phyloP scores from a whole-genome alignment of 2,797 vertebrate species.

The Enteromius thamalakanensis region DNA sequence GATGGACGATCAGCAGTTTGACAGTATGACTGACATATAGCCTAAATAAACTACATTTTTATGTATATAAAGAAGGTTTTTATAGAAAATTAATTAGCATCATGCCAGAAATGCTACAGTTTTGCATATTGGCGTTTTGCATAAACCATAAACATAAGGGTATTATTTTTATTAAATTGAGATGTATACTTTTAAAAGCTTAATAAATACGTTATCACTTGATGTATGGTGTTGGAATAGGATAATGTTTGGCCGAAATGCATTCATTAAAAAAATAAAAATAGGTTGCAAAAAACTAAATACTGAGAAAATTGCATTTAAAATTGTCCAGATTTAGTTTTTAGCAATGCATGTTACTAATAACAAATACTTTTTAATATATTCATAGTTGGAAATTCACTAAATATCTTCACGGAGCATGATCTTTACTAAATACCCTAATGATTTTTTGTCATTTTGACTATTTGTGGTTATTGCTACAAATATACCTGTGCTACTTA shows the following conservation, averaged over 20 bases:
- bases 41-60: neutral
- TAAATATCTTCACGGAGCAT: neutral
- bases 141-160: neutral
- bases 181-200: neutral
- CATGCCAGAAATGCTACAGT: neutral
- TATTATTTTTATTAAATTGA: neutral
- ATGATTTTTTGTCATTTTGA: too few relatives aligned
- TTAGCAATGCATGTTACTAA: neutral
- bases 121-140: neutral
- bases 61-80: neutral
- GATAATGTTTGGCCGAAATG: neutral
- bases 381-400: neutral
- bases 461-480: neutral
- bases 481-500: neutral
- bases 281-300: too few relatives aligned
- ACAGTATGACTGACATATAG: neutral
- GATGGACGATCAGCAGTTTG: constrained; percentile 4
- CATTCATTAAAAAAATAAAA: neutral
- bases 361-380: neutral
- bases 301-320: neutral
- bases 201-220: neutral
- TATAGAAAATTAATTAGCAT: neutral
- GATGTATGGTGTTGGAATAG: neutral
- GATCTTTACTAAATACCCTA: neutral
- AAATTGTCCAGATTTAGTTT: neutral